Percentiles rank a stretch among this genome's conserved stretches.
Evolutionary conservation across 2,113 vertebrate genomes (phyloP).

Genomic region (Peromyscus maniculatus): DNA sequence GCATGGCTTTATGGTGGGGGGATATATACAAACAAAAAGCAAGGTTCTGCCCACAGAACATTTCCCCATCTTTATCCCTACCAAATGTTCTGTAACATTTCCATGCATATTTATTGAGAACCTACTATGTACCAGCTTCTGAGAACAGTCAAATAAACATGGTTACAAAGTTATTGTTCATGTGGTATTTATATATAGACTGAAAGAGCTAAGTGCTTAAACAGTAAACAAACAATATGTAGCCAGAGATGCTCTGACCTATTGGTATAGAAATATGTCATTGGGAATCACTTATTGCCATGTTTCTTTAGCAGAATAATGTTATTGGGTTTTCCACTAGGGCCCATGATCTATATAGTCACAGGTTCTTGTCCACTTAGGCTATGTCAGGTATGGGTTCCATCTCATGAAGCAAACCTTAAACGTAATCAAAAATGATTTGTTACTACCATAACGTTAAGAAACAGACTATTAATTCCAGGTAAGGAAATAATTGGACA

Average conservation of each 20-base stretch:
- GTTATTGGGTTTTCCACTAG: neutral
- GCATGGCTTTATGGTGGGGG: neutral
- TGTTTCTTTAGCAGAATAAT: neutral
- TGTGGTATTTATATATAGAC: neutral
- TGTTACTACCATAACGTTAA: neutral
- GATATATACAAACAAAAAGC: constrained; percentile 4
- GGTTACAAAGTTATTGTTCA: neutral
- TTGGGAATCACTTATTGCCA: neutral
- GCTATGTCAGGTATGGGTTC: neutral
- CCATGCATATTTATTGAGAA: neutral
- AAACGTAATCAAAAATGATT: neutral
- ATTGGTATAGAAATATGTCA: neutral
- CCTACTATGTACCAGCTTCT: neutral
- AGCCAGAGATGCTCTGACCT: neutral
- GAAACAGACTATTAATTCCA: constrained; percentile 36
- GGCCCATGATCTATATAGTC: neutral
- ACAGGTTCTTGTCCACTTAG: neutral
- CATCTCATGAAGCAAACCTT: neutral
- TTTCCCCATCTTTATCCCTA: neutral
- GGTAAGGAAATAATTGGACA: neutral
- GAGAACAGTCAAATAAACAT: constrained; percentile 35
- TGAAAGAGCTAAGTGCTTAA: constrained; percentile 28
- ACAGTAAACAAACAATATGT: constrained; percentile 24
- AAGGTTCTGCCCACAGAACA: neutral
- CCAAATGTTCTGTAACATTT: neutral